Conservation (phyloP, 1,140 invertebrate species). For the Hydropsyche tenuis region DNA sequence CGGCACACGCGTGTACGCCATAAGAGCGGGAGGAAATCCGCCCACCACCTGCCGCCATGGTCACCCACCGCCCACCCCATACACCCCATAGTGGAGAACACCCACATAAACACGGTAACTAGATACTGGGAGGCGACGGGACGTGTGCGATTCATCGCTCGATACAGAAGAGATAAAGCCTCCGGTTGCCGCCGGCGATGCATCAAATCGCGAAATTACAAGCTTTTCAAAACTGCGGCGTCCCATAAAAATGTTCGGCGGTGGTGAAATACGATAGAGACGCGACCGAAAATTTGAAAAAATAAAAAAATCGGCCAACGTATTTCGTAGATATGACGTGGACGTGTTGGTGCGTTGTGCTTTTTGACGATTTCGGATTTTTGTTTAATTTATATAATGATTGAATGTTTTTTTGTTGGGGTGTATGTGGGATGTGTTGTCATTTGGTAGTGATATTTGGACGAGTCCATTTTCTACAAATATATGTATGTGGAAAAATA, state of each 20-base stretch:
- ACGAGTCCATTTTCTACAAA: too few species aligned
- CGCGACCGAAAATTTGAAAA: slow-evolving; percentile 31
- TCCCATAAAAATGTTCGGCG: slow-evolving; percentile 47
- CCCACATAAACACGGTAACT: background rate
- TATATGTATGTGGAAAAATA: too few species aligned
- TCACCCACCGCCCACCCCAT: too few species aligned
- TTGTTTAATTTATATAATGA: too few species aligned
- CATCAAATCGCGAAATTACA: slow-evolving; percentile 48
- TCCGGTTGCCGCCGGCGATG: slow-evolving; percentile 28
- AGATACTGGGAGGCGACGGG: background rate
- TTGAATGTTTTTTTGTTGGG: too few species aligned
- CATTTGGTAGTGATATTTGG: too few species aligned
- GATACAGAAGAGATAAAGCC: slow-evolving; percentile 25
- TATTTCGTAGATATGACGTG: too few species aligned
- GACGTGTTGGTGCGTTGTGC: too few species aligned
- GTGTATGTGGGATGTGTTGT: too few species aligned
- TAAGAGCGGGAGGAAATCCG: background rate
- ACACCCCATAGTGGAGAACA: background rate
- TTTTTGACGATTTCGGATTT: too few species aligned
- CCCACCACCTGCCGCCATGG: too few species aligned
- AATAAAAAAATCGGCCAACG: too few species aligned
- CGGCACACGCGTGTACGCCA: background rate
- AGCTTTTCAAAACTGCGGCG: slow-evolving; percentile 43
- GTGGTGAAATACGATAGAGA: slow-evolving; percentile 42
- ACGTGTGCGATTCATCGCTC: slow-evolving; percentile 30